A percentile compares a stretch with the other conserved stretches of the same genome.
phyloP scores from a whole-genome alignment of 2,797 vertebrate genomes.

The Characodon lateralis region DNA sequence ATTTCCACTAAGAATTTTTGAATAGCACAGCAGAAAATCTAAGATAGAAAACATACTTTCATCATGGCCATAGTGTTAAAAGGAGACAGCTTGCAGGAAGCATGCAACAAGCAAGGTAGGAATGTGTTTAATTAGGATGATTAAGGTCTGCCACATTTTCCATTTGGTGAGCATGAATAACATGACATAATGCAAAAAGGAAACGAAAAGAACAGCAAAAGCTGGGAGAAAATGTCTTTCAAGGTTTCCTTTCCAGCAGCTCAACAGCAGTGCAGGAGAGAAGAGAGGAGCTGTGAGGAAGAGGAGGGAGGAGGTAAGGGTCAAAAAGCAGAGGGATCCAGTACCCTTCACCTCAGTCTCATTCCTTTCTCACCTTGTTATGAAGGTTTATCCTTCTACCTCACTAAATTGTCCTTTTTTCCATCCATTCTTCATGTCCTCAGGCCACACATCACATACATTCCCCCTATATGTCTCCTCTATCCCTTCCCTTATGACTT shows the following conservation, averaged over 20 bases:
- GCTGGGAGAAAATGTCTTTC: constrained; percentile 61
- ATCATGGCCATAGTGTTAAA: constrained; percentile 43
- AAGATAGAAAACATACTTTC: constrained; percentile 40
- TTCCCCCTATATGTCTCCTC: constrained; percentile 62
- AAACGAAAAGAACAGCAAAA: constrained; percentile 47
- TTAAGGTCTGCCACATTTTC: constrained; percentile 53
- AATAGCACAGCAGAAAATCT: constrained; percentile 39
- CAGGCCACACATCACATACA: constrained; percentile 68
- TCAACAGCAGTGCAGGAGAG: constrained; percentile 44
- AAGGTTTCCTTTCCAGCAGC: constrained; percentile 62
- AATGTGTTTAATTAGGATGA: constrained; percentile 66
- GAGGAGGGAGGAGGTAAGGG: constrained; percentile 27
- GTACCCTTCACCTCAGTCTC: constrained; percentile 54
- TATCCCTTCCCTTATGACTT: constrained; percentile 54
- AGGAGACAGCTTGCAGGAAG: constrained; percentile 48
- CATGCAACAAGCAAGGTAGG: constrained; percentile 41
- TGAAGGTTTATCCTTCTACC: constrained; percentile 42
- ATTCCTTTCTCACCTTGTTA: constrained; percentile 47
- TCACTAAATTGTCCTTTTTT: constrained; percentile 40
- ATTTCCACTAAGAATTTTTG: constrained; percentile 43
- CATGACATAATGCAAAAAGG: constrained; percentile 47
- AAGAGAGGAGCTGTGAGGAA: constrained; percentile 13
- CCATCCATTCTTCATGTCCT: constrained; percentile 47
- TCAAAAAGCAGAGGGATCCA: constrained; percentile 43
- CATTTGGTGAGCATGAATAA: constrained; percentile 56